Evolutionary conservation across 2,113 vertebrate genomes (phyloP).

Genomic region (Zapornia atra): DNA sequence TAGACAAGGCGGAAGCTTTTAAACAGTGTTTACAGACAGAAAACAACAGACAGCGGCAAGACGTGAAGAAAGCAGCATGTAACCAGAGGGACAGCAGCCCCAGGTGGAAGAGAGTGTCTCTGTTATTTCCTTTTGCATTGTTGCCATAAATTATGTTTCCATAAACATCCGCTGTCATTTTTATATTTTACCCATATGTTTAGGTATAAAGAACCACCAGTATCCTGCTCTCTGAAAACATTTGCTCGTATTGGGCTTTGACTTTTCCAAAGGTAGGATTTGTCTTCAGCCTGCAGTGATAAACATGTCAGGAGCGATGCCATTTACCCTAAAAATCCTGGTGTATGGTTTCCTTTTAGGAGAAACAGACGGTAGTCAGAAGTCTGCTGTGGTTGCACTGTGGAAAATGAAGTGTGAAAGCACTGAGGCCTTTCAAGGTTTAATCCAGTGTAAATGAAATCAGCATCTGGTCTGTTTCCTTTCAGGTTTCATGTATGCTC

Average conservation of each 20-base stretch:
- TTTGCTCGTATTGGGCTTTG: not conserved
- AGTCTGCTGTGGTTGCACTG: not conserved
- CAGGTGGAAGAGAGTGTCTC: conserved; percentile 31
- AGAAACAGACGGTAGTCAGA: not conserved
- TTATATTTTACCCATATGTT: conserved; percentile 18
- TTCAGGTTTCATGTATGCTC: not conserved
- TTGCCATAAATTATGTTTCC: not conserved
- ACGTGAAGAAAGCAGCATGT: not conserved
- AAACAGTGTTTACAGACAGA: not conserved
- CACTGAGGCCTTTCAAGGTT: not conserved
- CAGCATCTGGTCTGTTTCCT: conserved; percentile 13
- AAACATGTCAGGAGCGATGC: conserved; percentile 4
- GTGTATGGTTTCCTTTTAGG: not conserved
- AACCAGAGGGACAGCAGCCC: not conserved
- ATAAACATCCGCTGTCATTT: conserved; percentile 29
- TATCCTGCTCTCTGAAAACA: conserved; percentile 49
- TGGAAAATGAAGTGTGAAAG: conserved; percentile 13
- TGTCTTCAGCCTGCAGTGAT: not conserved
- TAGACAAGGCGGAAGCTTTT: not conserved
- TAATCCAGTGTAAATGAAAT: conserved; percentile 3
- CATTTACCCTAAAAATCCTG: not conserved
- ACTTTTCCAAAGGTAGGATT: not conserved
- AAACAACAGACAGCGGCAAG: not conserved
- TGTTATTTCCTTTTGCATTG: conserved; percentile 52
- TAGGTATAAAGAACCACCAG: not conserved